A percentile compares a stretch with the other conserved stretches of the same genome.
Conservation (phyloP, 2,113 vertebrate genomes). For the Mustelus asterias region DNA sequence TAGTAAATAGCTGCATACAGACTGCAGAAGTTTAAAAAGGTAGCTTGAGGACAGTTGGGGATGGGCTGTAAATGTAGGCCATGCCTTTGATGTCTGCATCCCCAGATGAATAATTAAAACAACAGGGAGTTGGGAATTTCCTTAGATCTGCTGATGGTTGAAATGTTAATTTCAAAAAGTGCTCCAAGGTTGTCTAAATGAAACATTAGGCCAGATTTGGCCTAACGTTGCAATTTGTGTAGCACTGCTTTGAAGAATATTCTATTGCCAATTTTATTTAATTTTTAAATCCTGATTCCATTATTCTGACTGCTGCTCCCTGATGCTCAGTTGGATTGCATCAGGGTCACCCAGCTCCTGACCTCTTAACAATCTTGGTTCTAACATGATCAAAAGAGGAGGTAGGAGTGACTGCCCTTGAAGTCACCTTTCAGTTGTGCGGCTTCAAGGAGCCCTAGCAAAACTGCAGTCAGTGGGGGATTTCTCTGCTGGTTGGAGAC, state of each 20-base stretch:
- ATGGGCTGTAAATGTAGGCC: neutral
- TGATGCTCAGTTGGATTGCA: no score
- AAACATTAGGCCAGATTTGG: neutral
- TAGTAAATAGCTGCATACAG: neutral
- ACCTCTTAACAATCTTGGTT: no score
- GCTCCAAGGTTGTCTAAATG: neutral
- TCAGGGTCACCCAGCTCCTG: no score
- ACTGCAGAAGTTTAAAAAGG: neutral
- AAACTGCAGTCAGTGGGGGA: no score
- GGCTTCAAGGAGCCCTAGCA: no score
- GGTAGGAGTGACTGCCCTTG: no score
- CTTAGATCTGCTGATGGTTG: neutral
- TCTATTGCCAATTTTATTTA: neutral
- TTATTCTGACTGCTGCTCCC: neutral
- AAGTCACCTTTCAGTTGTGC: no score
- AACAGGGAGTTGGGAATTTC: neutral
- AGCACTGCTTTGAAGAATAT: neutral
- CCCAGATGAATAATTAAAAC: neutral
- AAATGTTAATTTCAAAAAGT: neutral
- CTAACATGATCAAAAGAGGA: no score
- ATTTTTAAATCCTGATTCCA: no score
- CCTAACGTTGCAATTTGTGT: neutral
- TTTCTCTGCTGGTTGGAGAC: no score
- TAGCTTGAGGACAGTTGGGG: neutral
- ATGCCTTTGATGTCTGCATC: neutral